These are phyloP conservation scores for Napeogenes sylphis DNA, from an alignment of 2,888 invertebrate genomes.

Conservation along the genomic window DNA sequence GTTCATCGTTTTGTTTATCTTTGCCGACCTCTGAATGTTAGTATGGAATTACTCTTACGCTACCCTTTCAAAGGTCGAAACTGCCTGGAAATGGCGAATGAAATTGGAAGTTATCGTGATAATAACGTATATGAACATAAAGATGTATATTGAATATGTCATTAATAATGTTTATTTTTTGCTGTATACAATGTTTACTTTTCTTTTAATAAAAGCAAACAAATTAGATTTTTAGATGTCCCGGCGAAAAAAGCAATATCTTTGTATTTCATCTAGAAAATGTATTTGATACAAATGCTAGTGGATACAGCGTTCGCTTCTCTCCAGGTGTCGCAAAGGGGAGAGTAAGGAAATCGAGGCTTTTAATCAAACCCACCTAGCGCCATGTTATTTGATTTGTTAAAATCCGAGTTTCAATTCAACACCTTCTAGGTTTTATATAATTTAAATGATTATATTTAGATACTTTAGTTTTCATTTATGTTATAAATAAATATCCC, in stretches of 20 bases:
- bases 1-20: conserved; percentile 56
- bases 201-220: neutral
- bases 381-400: conserved; percentile 33
- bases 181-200: no score
- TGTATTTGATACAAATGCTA: conserved; percentile 11
- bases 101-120: conserved; percentile 4
- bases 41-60: neutral
- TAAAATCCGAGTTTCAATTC: conserved; percentile 32
- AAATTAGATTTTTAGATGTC: neutral
- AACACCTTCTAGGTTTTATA: conserved; percentile 18
- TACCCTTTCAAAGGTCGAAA: conserved; percentile 8
- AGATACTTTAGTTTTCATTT: no score
- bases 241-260: conserved; percentile 3
- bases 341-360: conserved; percentile 29
- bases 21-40: conserved; percentile 14
- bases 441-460: neutral
- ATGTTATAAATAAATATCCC: neutral
- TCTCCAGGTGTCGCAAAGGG: conserved; percentile 24
- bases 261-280: conserved; percentile 8
- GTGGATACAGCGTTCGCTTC: conserved; percentile 11
- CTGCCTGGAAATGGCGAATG: neutral
- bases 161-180: no score
- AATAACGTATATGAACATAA: neutral
- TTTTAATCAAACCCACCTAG: conserved; percentile 34
- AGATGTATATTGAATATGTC: no score